Conservation (phyloP, 2,113 vertebrate genomes). For the Ailuropoda melanoleuca region DNA sequence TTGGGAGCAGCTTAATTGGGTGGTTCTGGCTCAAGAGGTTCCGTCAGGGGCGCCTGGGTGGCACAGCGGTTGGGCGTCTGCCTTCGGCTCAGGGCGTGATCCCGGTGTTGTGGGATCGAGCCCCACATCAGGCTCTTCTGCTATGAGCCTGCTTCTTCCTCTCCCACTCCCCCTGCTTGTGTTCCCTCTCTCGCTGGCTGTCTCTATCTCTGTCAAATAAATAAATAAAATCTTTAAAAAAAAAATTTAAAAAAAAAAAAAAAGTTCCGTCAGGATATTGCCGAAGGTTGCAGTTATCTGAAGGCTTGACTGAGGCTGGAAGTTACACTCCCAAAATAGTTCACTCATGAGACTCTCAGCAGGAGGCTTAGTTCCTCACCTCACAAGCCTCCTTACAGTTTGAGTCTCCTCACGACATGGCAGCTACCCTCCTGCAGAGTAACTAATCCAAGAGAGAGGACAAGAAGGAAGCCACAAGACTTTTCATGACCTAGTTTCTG, state of each 20-base stretch:
- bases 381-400: background rate
- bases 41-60: too few species aligned
- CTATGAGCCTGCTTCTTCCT: too few species aligned
- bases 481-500: background rate
- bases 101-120: too few species aligned
- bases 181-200: too few species aligned
- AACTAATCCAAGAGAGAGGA: background rate
- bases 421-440: background rate
- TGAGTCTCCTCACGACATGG: background rate
- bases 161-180: too few species aligned
- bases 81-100: too few species aligned
- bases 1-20: background rate
- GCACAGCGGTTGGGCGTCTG: too few species aligned
- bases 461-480: background rate
- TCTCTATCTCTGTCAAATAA: too few species aligned
- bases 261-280: background rate
- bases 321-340: background rate
- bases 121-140: too few species aligned
- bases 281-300: background rate
- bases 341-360: background rate
- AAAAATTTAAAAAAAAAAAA: too few species aligned
- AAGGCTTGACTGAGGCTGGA: background rate
- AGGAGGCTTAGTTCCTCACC: background rate
- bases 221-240: too few species aligned
- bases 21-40: background rate